A percentile compares a stretch with the other conserved stretches of the same genome.
phyloP scores from a whole-genome alignment of 1,140 invertebrate species.

The Diabrotica virgifera region DNA sequence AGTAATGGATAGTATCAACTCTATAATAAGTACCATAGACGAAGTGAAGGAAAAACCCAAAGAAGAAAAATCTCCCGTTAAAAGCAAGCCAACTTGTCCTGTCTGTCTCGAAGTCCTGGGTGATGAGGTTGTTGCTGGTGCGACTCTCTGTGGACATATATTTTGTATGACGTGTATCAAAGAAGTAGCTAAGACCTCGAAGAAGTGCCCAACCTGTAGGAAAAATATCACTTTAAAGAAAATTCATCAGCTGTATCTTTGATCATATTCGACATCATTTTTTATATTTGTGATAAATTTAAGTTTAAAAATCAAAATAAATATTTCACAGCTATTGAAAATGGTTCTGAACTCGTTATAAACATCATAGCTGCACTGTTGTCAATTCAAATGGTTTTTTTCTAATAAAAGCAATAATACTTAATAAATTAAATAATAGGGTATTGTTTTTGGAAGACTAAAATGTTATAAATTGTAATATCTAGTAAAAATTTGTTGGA shows the following conservation, averaged over 20 bases:
- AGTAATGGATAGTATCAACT: conserved; percentile 24
- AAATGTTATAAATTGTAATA: too few species aligned
- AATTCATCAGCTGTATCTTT: conserved; percentile 14
- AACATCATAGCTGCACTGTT: too few species aligned
- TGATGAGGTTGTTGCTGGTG: conserved; percentile 17
- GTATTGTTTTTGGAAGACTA: too few species aligned
- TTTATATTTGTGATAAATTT: too few species aligned
- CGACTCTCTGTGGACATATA: conserved; percentile 32
- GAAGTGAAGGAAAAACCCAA: conserved; percentile 21
- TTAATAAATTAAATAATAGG: too few species aligned
- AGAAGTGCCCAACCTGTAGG: conserved; percentile 32
- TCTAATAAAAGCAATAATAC: too few species aligned
- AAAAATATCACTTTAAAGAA: conserved; percentile 15
- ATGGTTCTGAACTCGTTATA: too few species aligned
- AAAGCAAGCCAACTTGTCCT: conserved; percentile 24
- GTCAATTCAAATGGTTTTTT: too few species aligned
- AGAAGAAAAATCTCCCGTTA: conserved; percentile 13
- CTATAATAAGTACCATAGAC: conserved; percentile 17
- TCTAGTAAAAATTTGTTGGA: too few species aligned
- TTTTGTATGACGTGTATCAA: conserved; percentile 28
- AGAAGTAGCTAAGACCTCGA: conserved; percentile 21
- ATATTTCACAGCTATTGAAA: too few species aligned
- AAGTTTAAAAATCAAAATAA: too few species aligned
- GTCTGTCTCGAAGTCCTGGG: conserved; percentile 28
- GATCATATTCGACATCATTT: not conserved